Base-by-base conservation (phyloP, 1,140 invertebrate genomes). In the Brachystomella parvula region DNA sequence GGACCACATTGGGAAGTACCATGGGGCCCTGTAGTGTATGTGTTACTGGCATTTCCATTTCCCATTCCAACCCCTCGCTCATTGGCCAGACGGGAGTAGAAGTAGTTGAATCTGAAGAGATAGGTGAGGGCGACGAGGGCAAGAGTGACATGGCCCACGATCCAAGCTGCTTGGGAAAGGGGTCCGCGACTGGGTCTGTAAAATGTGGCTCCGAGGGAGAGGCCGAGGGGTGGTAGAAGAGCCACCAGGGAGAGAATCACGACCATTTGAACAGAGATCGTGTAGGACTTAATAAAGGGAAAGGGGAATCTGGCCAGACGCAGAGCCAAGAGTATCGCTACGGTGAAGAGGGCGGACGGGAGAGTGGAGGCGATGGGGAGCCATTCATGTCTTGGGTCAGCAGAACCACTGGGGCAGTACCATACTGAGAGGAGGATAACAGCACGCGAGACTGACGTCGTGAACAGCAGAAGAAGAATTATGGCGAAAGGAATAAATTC, bases 401-500 rank as follows among this genome's bases (percentile, higher is more conserved):
- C 68, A 12, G 24, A 24, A 24, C 49, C 24, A 6, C 24, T 12
- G 1, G 72, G 68, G 39, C 72, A 73, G 3, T 71, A 66, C 64
- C 66, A 73, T 29, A 67, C 72, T 30, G 72, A 67, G 15, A 73
- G 65, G 6, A 73, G 72, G 29, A 69, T 71, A 62, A 71, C 71
- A 65, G 72, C 69, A 68, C 72, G 61, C 19, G 65, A 65, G 17
- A 67, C 67, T 26, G 72, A 73, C 21, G 67, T 69, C 58, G 65
- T 64, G 61, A 73, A 70, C 57, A 73, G 65, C 58, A 73, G 64
- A 47, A 73, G 57, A 39, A 73, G 69, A 58, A 73, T 73, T 67
- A 73, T 64, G 33, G 69, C 71, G 63, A 73, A 73, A 35, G 72
- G 69, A 60, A 65, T 61, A 61, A 71, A 73, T 71, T 73, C 72